Evolutionary conservation across 2,888 invertebrate species (phyloP).

Genomic region (Digitonthophagus gazella): DNA sequence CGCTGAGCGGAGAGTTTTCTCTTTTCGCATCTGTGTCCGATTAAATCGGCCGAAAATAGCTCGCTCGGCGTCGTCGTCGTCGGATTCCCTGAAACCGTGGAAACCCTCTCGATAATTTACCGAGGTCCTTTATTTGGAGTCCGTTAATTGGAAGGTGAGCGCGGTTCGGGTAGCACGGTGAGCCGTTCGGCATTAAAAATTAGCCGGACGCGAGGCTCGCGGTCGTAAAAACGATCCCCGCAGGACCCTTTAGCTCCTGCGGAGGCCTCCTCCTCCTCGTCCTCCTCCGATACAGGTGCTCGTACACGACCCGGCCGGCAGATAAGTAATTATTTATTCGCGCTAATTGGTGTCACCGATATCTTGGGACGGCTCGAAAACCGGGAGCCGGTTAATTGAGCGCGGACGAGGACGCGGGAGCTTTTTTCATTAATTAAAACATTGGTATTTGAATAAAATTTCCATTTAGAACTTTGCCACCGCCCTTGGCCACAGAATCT

Average conservation of each 20-base stretch:
- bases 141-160: constrained; percentile 2
- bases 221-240: constrained; percentile 9
- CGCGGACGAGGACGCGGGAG: constrained; percentile 29
- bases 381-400: constrained; percentile 48
- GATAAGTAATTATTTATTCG: constrained; percentile 48
- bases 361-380: constrained; percentile 45
- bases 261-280: neutral
- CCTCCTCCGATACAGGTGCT: constrained; percentile 42
- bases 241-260: constrained; percentile 3
- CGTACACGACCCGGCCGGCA: constrained; percentile 36
- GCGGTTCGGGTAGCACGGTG: constrained; percentile 12
- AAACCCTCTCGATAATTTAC: constrained; percentile 6
- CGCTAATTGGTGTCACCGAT: constrained; percentile 48
- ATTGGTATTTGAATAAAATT: constrained; percentile 52
- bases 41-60: neutral
- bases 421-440: constrained; percentile 53
- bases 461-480: constrained; percentile 44
- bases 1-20: no score
- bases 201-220: constrained; percentile 8
- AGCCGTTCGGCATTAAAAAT: constrained; percentile 17
- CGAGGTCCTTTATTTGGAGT: constrained; percentile 11
- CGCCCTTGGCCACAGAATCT: constrained; percentile 33
- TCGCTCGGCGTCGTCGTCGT: neutral
- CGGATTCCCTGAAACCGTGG: neutral
- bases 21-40: neutral